Conservation (phyloP, 1,140 invertebrate genomes). For the Leptinotarsa lineolata region DNA sequence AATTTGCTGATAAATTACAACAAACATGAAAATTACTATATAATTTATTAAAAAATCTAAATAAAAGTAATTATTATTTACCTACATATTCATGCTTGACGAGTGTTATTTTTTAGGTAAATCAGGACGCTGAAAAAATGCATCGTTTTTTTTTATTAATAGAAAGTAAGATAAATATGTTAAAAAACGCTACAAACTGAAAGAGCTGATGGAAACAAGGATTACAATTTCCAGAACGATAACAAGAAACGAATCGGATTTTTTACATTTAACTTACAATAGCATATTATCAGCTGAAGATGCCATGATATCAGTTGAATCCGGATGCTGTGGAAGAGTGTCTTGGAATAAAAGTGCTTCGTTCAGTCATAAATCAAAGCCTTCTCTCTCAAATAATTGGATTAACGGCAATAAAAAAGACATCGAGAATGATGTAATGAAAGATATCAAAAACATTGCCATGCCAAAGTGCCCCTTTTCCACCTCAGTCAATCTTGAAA, state of each 20-base stretch:
- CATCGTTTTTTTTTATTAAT: too few relatives aligned
- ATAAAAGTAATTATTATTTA: too few relatives aligned
- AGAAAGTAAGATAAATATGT: too few relatives aligned
- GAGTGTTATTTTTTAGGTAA: too few relatives aligned
- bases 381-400: constrained; percentile 20
- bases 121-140: too few relatives aligned
- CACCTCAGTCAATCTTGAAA: background rate
- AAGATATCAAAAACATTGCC: background rate
- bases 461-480: background rate
- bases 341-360: constrained; percentile 8
- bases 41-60: too few relatives aligned
- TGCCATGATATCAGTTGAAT: constrained; percentile 23
- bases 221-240: constrained; percentile 13
- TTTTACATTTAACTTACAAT: constrained; percentile 18
- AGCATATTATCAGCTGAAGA: background rate
- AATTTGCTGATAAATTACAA: too few relatives aligned
- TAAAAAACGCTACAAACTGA: too few relatives aligned
- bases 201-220: constrained; percentile 18
- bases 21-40: too few relatives aligned
- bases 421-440: constrained; percentile 3
- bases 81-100: too few relatives aligned
- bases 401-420: constrained; percentile 29
- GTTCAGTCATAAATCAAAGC: constrained; percentile 4
- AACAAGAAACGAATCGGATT: constrained; percentile 2
- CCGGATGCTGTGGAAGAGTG: background rate